Conservation (phyloP, 2,113 vertebrate genomes). For the Phaethornis superciliosus region DNA sequence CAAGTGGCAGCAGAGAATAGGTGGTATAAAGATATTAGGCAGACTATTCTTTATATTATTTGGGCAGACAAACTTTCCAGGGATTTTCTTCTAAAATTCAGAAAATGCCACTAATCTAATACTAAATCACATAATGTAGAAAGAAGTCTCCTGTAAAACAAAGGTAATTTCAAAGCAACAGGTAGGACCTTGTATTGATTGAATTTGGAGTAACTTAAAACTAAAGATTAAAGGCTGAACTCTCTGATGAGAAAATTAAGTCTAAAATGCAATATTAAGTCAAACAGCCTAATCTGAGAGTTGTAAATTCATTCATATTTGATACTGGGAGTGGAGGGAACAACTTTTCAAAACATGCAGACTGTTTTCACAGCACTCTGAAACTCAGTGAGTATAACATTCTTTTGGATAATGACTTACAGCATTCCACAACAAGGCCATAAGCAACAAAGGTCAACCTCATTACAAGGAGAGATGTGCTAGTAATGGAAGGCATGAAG, state of each 20-base stretch:
- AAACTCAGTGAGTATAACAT: background rate
- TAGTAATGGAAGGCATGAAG: too few species aligned
- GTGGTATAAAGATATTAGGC: background rate
- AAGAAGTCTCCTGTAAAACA: background rate
- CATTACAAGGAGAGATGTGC: background rate
- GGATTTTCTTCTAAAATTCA: background rate
- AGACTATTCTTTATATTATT: background rate
- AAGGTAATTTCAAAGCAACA: background rate
- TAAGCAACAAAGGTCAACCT: background rate
- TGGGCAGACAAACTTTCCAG: background rate
- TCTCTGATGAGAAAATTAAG: background rate
- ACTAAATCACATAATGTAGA: background rate
- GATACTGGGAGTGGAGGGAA: background rate
- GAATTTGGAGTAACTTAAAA: background rate
- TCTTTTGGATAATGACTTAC: background rate
- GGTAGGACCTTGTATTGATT: background rate
- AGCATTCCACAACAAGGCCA: background rate
- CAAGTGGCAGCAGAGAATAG: background rate
- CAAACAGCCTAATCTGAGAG: background rate
- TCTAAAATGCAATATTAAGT: background rate
- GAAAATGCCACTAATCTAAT: background rate
- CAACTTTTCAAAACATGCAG: background rate
- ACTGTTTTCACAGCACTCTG: background rate
- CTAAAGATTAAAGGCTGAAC: constrained; percentile 12
- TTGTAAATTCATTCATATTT: background rate